phyloP scores from a whole-genome alignment of 2,113 vertebrate species.

The Centrocercus urophasianus region DNA sequence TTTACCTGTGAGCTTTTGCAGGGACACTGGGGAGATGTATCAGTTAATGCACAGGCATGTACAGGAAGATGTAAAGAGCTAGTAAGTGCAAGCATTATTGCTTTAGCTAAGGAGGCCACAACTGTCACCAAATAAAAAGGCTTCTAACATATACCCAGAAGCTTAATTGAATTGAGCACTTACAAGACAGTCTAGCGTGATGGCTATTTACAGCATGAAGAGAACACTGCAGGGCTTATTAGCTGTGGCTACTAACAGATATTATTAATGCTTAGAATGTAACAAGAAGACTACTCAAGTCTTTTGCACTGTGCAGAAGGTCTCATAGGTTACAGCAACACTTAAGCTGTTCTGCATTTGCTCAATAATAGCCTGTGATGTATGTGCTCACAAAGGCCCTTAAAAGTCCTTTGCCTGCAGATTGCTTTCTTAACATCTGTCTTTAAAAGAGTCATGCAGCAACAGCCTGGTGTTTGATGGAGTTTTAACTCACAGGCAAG shows the following conservation, averaged over 20 bases:
- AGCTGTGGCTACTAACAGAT: background rate
- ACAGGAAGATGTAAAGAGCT: constrained; percentile 20
- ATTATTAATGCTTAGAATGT: background rate
- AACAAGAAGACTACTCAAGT: background rate
- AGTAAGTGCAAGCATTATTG: constrained; percentile 21
- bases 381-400: constrained; percentile 39
- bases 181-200: background rate
- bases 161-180: constrained; percentile 52
- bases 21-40: constrained; percentile 3
- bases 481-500: constrained; percentile 32
- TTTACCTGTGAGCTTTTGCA: constrained; percentile 34
- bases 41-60: constrained; percentile 10
- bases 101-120: constrained; percentile 10
- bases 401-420: background rate
- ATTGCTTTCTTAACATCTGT: constrained; percentile 29
- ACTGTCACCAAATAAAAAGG: constrained; percentile 27
- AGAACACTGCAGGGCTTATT: constrained; percentile 1
- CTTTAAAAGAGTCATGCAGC: background rate
- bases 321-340: constrained; percentile 4
- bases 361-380: background rate
- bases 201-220: constrained; percentile 19
- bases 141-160: background rate
- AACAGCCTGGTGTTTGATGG: background rate
- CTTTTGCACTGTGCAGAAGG: constrained; percentile 17
- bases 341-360: background rate